phyloP scores from a whole-genome alignment of 1,140 invertebrate species.

The Lordiphosa mommai region DNA sequence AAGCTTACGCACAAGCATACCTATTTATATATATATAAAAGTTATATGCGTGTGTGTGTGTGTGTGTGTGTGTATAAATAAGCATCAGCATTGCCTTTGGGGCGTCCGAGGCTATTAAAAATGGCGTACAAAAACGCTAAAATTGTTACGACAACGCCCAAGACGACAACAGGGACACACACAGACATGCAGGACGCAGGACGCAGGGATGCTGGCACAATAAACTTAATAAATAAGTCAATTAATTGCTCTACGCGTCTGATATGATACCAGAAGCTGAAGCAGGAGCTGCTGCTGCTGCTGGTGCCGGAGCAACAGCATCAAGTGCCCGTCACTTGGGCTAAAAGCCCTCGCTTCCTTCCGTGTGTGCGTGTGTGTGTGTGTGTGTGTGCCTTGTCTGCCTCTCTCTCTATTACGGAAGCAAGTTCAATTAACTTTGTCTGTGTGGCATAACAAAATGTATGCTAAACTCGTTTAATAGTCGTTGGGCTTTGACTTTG shows the following conservation, averaged over 20 bases:
- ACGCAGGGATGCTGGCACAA: slow-evolving; percentile 39
- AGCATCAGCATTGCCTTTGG: slow-evolving; percentile 42
- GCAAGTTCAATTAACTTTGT: slow-evolving; percentile 74
- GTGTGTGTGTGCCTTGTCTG: slow-evolving; percentile 11
- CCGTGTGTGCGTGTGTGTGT: slow-evolving; percentile 18
- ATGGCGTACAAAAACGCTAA: slow-evolving; percentile 67
- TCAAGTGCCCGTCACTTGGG: slow-evolving; percentile 42
- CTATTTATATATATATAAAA: slow-evolving; percentile 8
- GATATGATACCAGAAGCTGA: slow-evolving; percentile 44
- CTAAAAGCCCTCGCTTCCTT: slow-evolving; percentile 3
- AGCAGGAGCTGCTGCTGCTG: neutral
- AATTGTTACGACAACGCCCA: slow-evolving; percentile 57
- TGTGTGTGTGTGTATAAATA: slow-evolving; percentile 28
- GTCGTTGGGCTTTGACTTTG: slow-evolving; percentile 32
- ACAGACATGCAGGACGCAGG: neutral
- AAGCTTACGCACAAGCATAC: neutral
- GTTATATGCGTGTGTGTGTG: neutral
- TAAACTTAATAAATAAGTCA: slow-evolving; percentile 77
- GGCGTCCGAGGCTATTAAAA: slow-evolving; percentile 71
- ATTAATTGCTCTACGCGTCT: slow-evolving; percentile 61
- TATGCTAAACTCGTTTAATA: slow-evolving; percentile 69
- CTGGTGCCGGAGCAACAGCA: slow-evolving; percentile 38
- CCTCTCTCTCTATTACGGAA: slow-evolving; percentile 30
- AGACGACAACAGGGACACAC: slow-evolving; percentile 6
- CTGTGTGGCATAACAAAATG: slow-evolving; percentile 64